Percentiles rank a stretch among this genome's conserved stretches.
Conservation (phyloP, 2,888 invertebrate species). For the Mimachlamys varia region DNA sequence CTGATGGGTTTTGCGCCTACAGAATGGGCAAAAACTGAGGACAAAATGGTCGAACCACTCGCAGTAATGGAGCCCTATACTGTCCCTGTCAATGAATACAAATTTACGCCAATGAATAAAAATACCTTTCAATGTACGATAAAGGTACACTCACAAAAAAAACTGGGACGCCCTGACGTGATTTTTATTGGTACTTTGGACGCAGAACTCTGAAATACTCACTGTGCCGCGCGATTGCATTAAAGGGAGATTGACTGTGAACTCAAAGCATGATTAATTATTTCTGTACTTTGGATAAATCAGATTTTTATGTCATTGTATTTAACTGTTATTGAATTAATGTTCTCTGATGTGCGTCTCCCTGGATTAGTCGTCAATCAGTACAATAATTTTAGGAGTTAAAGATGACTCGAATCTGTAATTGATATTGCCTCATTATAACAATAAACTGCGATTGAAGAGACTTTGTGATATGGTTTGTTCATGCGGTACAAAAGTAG, state of each 20-base stretch:
- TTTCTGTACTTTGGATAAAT: neutral
- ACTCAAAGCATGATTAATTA: slow-evolving; percentile 10
- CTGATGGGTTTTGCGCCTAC: slow-evolving; percentile 13
- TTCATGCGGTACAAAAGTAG: neutral
- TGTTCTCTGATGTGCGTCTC: neutral
- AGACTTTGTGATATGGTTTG: neutral
- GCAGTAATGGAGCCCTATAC: slow-evolving; percentile 7
- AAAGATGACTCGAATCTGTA: neutral
- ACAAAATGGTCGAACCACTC: neutral
- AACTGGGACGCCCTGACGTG: neutral
- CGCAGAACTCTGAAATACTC: neutral
- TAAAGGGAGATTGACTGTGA: neutral
- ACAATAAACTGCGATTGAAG: neutral
- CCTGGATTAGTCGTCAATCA: neutral
- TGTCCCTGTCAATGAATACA: neutral
- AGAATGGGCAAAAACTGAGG: slow-evolving; percentile 27
- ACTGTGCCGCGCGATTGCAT: neutral
- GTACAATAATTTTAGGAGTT: neutral
- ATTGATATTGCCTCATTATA: slow-evolving; percentile 2
- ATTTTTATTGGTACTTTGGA: slow-evolving; percentile 15
- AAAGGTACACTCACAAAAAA: neutral
- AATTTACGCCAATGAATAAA: slow-evolving; percentile 15
- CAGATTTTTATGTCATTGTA: slow-evolving; percentile 11
- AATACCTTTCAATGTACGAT: neutral
- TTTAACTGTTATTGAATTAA: neutral